Evolutionary conservation across 2,113 vertebrate genomes (phyloP), one percentile per base, ranked within the genome.

Genomic region (Cinclus mexicanus): DNA sequence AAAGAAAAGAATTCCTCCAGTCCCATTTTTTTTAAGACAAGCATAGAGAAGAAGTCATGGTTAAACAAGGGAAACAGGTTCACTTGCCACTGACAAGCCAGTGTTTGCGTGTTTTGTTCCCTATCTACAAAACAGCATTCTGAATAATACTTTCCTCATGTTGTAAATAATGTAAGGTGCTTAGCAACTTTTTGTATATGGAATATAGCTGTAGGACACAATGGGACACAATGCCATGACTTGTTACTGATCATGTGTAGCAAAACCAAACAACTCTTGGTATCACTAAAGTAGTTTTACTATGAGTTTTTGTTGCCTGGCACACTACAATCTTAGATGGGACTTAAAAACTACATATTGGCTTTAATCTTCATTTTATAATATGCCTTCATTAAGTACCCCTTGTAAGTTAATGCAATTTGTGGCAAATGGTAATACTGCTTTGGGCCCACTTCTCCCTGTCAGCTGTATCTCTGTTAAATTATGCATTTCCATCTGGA

Each of bases 401-500:
- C 64, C 60, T 84, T 92, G 93, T 95, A 96, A 96, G 97, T 96
- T 90, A 93, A 88, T 90, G 93, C 93, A 96, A 94, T 97, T 96
- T 96, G 94, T 94, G 86, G 93, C 94, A 95, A 95, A 97, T 89
- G 92, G 90, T 96, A 97, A 96, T 91, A 97, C 83, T 96, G 96
- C 96, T 96, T 92, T 95, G 91, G 89, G 95, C 95, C 88, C 95
- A 96, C 94, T 97, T 96, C 92, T 97, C 97, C 88, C 94, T 96
- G 94, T 97, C 95, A 98, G 96, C 96, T 97, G 91, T 90, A 90
- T 97, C 96, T 95, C 95, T 97, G 90, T 95, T 98, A 97, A 98
- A 98, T 98, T 97, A 98, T 98, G 97, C 95, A 97, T 97, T 98
- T 98, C 97, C 96, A 97, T 96, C 95, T 97, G 97, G 94, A 97